These are phyloP conservation scores for Agrotis puta DNA, from an alignment of 2,888 invertebrate species.

Conservation along the genomic window DNA sequence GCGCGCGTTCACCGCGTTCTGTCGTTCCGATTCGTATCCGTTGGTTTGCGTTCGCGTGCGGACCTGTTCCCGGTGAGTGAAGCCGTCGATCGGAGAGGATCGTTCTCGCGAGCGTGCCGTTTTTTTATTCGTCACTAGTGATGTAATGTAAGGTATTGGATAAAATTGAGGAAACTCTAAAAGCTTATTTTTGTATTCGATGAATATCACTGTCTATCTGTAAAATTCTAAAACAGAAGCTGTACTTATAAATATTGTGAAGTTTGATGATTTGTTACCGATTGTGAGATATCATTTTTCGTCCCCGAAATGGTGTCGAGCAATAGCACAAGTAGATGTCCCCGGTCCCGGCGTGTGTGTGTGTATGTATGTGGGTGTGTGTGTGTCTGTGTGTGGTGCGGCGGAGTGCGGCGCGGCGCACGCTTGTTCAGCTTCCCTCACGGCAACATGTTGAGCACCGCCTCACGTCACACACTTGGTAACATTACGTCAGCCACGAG, in stretches of 20 bases:
- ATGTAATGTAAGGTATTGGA: constrained; percentile 87
- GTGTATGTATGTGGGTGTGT: constrained; percentile 67
- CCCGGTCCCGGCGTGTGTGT: constrained; percentile 80
- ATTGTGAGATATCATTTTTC: constrained; percentile 86
- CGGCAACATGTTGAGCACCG: constrained; percentile 62
- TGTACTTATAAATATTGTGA: constrained; percentile 76
- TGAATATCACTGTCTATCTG: constrained; percentile 87
- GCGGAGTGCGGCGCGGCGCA: constrained; percentile 73
- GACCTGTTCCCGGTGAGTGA: constrained; percentile 79
- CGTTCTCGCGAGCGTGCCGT: constrained; percentile 85
- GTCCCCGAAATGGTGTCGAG: constrained; percentile 88
- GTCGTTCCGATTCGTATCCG: constrained; percentile 79
- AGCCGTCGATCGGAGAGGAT: constrained; percentile 81
- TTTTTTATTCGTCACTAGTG: constrained; percentile 86
- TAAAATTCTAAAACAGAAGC: constrained; percentile 85
- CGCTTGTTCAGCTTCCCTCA: constrained; percentile 75
- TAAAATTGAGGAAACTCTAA: constrained; percentile 89
- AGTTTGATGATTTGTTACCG: constrained; percentile 72
- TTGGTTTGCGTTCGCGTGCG: constrained; percentile 78
- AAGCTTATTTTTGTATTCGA: constrained; percentile 91
- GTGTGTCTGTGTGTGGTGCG: constrained; percentile 47
- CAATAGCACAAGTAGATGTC: constrained; percentile 76
- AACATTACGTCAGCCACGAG: constrained; percentile 77
- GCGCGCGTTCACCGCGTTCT: constrained; percentile 82
- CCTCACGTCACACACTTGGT: constrained; percentile 66